Evolutionary conservation across 1,140 invertebrate species (phyloP).

Genomic region (Telenomus remus): DNA sequence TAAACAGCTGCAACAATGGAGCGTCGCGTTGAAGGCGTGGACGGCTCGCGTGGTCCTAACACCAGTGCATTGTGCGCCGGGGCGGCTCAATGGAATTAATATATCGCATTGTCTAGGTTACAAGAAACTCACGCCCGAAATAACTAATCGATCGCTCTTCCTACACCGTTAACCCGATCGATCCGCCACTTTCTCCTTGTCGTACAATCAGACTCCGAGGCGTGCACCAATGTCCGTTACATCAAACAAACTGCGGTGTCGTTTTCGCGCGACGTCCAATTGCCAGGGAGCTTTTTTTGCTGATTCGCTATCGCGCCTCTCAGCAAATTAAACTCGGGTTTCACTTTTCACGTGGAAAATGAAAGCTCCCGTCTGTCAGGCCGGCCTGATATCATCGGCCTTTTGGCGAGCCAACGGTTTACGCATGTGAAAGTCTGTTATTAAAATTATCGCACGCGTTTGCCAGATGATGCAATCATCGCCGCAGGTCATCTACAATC

Average conservation of each 20-base stretch:
- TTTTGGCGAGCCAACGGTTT: slow-evolving; percentile 2
- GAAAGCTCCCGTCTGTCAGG: slow-evolving; percentile 16
- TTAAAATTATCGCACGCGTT: slow-evolving; percentile 46
- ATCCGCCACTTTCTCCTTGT: slow-evolving; percentile 49
- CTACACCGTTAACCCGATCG: slow-evolving; percentile 56
- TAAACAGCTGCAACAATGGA: slow-evolving; percentile 48
- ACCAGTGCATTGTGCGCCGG: slow-evolving; percentile 28
- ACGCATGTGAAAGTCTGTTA: slow-evolving; percentile 51
- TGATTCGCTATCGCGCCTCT: slow-evolving; percentile 15
- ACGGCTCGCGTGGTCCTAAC: slow-evolving; percentile 29
- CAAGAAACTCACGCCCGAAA: slow-evolving; percentile 39
- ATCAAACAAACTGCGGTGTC: slow-evolving; percentile 13
- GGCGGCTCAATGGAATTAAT: slow-evolving; percentile 51
- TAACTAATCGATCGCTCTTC: slow-evolving; percentile 56
- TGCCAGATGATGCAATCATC: slow-evolving; percentile 28
- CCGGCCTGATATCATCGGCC: slow-evolving; percentile 13
- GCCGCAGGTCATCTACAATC: slow-evolving; percentile 67
- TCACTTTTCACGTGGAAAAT: slow-evolving; percentile 38
- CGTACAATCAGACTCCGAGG: slow-evolving; percentile 44
- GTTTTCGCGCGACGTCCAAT: background rate
- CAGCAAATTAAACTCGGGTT: slow-evolving; percentile 6
- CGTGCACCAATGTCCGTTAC: slow-evolving; percentile 30
- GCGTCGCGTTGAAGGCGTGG: slow-evolving; percentile 46
- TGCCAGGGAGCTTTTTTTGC: slow-evolving; percentile 18
- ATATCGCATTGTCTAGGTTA: slow-evolving; percentile 53